Conservation (phyloP, 1,140 invertebrate genomes). For the Camponotus floridanus region DNA sequence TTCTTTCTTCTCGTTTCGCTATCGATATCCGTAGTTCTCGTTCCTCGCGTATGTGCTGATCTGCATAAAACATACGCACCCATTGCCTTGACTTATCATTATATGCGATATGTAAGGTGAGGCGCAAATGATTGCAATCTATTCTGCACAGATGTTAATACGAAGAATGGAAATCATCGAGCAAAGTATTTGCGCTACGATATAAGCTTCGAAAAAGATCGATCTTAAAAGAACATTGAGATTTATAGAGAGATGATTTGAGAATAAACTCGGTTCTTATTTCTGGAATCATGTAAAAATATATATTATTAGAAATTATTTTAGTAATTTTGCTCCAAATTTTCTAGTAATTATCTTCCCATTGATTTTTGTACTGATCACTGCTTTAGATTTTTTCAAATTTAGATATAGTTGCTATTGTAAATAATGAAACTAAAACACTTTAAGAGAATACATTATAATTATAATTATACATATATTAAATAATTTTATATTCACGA, state of each 20-base stretch:
- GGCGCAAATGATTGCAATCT: conserved; percentile 9
- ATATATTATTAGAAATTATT: neutral
- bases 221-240: neutral
- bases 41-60: conserved; percentile 14
- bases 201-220: neutral
- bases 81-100: conserved; percentile 27
- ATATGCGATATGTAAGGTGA: neutral
- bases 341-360: neutral
- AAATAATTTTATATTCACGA: conserved; percentile 21
- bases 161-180: neutral
- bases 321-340: neutral
- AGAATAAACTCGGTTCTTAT: neutral
- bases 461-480: conserved; percentile 21
- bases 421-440: no score
- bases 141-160: neutral
- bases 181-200: neutral
- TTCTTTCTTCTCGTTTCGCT: conserved; percentile 14
- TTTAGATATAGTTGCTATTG: no score
- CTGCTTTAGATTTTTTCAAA: neutral
- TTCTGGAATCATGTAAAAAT: neutral
- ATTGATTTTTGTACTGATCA: neutral
- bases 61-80: conserved; percentile 59
- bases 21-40: neutral
- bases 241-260: neutral
- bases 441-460: neutral